Percentiles rank a stretch among this genome's conserved stretches.
phyloP scores from a whole-genome alignment of 1,140 invertebrate genomes.

The Apis mellifera region Amel_HAv3.1 CM009934.2:4012001-4012500 shows the following conservation, averaged over 20 bases:
- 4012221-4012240: not conserved
- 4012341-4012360: not conserved
- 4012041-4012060: not conserved
- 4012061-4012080: not conserved
- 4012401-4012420: constrained; percentile 63
- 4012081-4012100: not conserved
- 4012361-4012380: constrained; percentile 19
- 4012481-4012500: constrained; percentile 54
- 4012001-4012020: not conserved
- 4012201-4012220: not conserved
- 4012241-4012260: constrained; percentile 12
- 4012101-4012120: not conserved
- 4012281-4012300: not conserved
- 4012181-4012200: not conserved
- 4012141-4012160: not conserved
- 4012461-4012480: constrained; percentile 14
- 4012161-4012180: not conserved
- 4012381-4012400: constrained; percentile 35
- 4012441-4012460: constrained; percentile 28
- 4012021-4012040: not conserved
- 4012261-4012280: not conserved
- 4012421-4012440: constrained; percentile 47
- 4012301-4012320: constrained; percentile 1
- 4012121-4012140: too few relatives aligned
- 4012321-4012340: constrained; percentile 45